These are phyloP conservation scores for Caenorhabditis briggsae DNA, from an alignment of 1,140 invertebrate species.

Conservation along the genomic window DNA sequence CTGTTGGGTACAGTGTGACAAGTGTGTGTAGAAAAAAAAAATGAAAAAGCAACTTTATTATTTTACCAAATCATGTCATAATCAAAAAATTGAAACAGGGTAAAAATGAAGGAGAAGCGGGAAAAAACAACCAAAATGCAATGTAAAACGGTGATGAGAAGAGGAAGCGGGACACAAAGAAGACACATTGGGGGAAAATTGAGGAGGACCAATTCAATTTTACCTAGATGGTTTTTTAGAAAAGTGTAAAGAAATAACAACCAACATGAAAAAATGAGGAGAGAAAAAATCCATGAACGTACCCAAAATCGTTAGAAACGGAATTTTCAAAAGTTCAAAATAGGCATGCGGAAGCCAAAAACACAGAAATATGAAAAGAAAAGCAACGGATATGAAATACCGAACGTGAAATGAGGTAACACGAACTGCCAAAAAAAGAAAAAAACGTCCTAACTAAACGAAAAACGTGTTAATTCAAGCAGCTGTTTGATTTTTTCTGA, in stretches of 20 bases:
- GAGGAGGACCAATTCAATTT: not conserved
- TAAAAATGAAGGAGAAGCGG: not conserved
- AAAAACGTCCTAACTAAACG: conserved; percentile 11
- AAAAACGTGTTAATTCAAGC: conserved; percentile 26
- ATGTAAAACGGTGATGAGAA: not conserved
- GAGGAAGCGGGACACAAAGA: not conserved
- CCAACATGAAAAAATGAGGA: not conserved
- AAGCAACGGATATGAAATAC: conserved; percentile 19
- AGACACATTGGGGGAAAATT: not conserved
- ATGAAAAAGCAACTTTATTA: conserved; percentile 17
- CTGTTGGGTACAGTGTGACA: conserved; percentile 15
- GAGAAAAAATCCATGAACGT: not conserved
- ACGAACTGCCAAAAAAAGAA: not conserved
- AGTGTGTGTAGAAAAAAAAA: too few relatives aligned
- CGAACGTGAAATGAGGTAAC: not conserved
- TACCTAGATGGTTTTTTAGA: not conserved
- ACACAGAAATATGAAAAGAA: not conserved
- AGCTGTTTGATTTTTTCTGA: conserved; percentile 11
- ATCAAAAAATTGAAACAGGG: not conserved
- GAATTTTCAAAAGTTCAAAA: not conserved
- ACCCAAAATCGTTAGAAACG: not conserved
- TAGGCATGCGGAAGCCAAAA: not conserved
- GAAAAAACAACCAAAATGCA: conserved; percentile 14
- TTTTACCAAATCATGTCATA: not conserved
- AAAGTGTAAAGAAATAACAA: not conserved